Base-by-base conservation (phyloP, 2,888 invertebrate genomes). In the Maniola hyperantus region DNA sequence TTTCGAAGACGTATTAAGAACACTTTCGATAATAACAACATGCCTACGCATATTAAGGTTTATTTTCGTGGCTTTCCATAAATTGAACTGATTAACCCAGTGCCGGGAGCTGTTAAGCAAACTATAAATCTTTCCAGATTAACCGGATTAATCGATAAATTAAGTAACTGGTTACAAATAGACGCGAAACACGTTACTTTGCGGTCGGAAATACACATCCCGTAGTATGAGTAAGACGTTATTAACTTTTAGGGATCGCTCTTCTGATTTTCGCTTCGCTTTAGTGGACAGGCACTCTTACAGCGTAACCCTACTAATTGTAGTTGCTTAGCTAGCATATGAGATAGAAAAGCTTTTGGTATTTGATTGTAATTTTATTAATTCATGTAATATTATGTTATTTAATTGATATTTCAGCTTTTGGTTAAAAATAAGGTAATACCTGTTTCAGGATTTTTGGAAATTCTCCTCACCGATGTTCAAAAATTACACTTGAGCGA, bases 21-120 rank as follows among this genome's bases (percentile, higher is more conserved):
- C 26, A 53, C 51, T 53, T 53, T 33, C 48, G 48, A 48, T 48
- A 18, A 4, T 33, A 53, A 33, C 51, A 53, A 53, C 51, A n/a
- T n/a, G 18, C 13, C 6, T 26, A 51, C 11, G 13, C 20, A 13
- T 6, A 10, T 54, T 54, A 18, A 2, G 8, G 8, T 48, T 6
- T 6, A 39, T 18, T 18, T 55, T 39, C 2, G 18, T 18, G 10
- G 39, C 39, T 55, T 39, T 36, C 55, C 55, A 55, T 55, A 55
- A 55, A 55, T 54, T 50, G 18, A 51, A 51, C 39, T 51, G 61
- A 61, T 51, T 61, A 61, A 61, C 61, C 61, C 61, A 61, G 26
- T 51, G 39, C 39, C 34, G 7, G 39, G 61, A 7, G 61, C 39
- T 39, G 50, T 42, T 51, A 39, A 51, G 61, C 39, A n/a, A 51